phyloP scores from a whole-genome alignment of 2,888 invertebrate genomes.

The Netelia melanura region DNA sequence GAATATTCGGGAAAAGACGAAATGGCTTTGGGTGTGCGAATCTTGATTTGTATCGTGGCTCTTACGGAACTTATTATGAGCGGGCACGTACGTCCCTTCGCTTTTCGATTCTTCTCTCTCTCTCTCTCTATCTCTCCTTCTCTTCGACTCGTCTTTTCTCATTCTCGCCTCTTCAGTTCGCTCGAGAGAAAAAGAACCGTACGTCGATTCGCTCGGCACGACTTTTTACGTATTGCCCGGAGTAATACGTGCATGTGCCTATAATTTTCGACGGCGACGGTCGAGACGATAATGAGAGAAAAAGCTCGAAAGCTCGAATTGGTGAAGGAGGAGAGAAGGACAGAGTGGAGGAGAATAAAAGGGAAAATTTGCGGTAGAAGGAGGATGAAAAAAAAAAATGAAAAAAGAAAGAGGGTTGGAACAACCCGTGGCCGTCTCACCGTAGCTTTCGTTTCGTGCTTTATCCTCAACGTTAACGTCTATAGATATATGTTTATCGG shows the following conservation, averaged over 20 bases:
- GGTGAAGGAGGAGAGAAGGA: slow-evolving; percentile 13
- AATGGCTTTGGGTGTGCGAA: no score
- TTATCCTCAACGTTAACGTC: background rate
- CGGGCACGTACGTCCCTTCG: slow-evolving; percentile 48
- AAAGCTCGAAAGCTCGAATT: slow-evolving; percentile 53
- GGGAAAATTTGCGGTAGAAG: slow-evolving; percentile 22
- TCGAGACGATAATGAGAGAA: slow-evolving; percentile 64
- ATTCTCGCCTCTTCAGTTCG: background rate
- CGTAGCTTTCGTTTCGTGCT: slow-evolving; percentile 35
- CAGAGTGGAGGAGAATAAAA: slow-evolving; percentile 51
- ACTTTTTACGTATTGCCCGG: slow-evolving; percentile 44
- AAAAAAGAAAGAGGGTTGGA: slow-evolving; percentile 11
- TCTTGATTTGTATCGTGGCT: slow-evolving; percentile 16
- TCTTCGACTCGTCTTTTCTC: background rate
- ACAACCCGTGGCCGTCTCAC: slow-evolving; percentile 44
- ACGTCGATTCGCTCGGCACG: slow-evolving; percentile 39
- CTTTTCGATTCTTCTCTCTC: slow-evolving; percentile 15
- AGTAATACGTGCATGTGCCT: slow-evolving; percentile 34
- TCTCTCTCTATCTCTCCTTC: slow-evolving; percentile 3
- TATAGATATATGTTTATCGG: slow-evolving; percentile 37
- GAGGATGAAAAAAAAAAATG: slow-evolving; percentile 9
- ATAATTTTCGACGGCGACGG: slow-evolving; percentile 29
- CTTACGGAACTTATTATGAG: slow-evolving; percentile 30
- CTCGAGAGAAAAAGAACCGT: slow-evolving; percentile 60
- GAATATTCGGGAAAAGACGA: background rate